phyloP scores from a whole-genome alignment of 2,888 invertebrate species.

The Cremastinae sp. region DNA sequence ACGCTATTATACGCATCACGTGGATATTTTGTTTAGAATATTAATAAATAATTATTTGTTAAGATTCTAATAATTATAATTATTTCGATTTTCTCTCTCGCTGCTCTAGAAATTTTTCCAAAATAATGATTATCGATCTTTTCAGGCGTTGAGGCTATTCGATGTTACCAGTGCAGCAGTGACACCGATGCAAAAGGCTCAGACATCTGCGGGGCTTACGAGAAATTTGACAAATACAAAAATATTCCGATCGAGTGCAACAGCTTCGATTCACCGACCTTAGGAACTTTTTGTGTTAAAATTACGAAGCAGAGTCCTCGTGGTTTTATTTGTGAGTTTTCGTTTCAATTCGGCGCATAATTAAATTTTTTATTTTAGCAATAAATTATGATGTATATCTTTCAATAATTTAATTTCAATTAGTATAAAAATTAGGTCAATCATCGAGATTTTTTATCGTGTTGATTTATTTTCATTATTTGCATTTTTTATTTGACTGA shows the following conservation, averaged over 20 bases:
- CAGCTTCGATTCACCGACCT: slow-evolving; percentile 95
- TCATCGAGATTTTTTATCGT: too few relatives aligned
- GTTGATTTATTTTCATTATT: too few relatives aligned
- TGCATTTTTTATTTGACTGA: too few relatives aligned
- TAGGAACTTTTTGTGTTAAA: slow-evolving; percentile 98
- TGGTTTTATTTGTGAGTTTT: slow-evolving; percentile 94
- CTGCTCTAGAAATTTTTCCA: too few relatives aligned
- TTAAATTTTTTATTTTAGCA: background rate
- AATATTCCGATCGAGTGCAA: slow-evolving; percentile 96
- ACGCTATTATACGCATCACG: too few relatives aligned
- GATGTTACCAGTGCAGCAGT: slow-evolving; percentile 97
- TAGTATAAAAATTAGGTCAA: too few relatives aligned
- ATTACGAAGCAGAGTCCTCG: slow-evolving; percentile 95
- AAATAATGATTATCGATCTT: slow-evolving; percentile 21
- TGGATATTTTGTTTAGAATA: background rate
- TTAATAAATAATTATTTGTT: too few relatives aligned
- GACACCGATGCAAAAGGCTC: slow-evolving; percentile 89
- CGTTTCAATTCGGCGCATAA: slow-evolving; percentile 63
- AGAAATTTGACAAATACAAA: slow-evolving; percentile 89
- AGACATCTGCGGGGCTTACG: slow-evolving; percentile 95
- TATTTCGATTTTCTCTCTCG: too few relatives aligned
- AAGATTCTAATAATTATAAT: too few relatives aligned
- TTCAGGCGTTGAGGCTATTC: slow-evolving; percentile 83
- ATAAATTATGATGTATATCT: too few relatives aligned
- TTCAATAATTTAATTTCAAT: too few relatives aligned